These are phyloP conservation scores for Platichthys stellatus DNA, from an alignment of 2,113 vertebrate genomes.

Conservation along the genomic window DNA sequence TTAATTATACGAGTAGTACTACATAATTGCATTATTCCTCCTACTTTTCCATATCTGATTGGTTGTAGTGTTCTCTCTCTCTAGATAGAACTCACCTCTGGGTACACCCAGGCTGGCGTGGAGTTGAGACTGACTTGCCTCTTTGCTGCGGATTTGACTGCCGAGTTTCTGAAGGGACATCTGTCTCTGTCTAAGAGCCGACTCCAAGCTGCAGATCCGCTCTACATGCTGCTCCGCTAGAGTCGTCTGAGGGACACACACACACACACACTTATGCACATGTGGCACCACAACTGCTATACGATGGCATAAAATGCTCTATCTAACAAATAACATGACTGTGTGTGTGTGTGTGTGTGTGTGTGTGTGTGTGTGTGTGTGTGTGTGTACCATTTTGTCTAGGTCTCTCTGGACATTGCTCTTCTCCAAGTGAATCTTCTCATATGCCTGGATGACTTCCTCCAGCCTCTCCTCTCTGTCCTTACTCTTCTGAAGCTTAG, in stretches of 20 bases:
- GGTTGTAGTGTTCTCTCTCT: not conserved
- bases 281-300: not conserved
- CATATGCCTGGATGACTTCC: slow-evolving; percentile 91
- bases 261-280: not conserved
- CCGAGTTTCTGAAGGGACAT: slow-evolving; percentile 82
- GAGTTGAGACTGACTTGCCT: slow-evolving; percentile 82
- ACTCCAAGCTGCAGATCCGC: slow-evolving; percentile 86
- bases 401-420: slow-evolving; percentile 89
- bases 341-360: not conserved
- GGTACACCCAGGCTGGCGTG: slow-evolving; percentile 81
- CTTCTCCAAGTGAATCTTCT: slow-evolving; percentile 93
- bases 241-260: slow-evolving; percentile 78
- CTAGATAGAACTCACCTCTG: slow-evolving; percentile 79
- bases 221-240: slow-evolving; percentile 89
- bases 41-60: too few species aligned
- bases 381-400: slow-evolving; percentile 86
- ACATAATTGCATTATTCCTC: too few species aligned
- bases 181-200: slow-evolving; percentile 85
- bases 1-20: too few species aligned
- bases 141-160: slow-evolving; percentile 75
- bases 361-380: slow-evolving; percentile 28
- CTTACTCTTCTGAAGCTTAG: slow-evolving; percentile 89
- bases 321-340: not conserved
- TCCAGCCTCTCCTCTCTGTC: slow-evolving; percentile 90
- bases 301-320: not conserved